These are phyloP conservation scores for Epinephelus moara DNA, from an alignment of 2,113 vertebrate genomes.

Conservation along the genomic window DNA sequence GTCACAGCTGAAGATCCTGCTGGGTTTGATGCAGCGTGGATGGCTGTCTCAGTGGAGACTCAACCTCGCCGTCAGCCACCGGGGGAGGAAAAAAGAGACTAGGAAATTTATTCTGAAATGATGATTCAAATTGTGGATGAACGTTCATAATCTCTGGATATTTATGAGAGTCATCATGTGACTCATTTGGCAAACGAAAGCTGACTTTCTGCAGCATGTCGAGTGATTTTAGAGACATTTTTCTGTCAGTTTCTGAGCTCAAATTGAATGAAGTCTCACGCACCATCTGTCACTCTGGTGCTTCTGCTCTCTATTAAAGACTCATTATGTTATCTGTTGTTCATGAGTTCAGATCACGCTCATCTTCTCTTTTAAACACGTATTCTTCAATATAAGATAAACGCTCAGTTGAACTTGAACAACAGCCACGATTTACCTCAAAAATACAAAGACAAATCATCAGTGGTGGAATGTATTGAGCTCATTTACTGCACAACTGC, in stretches of 20 bases:
- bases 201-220: neutral
- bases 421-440: no score
- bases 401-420: no score
- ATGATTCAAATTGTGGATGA: neutral
- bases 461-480: no score
- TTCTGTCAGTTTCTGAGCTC: neutral
- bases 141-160: neutral
- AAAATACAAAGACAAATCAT: no score
- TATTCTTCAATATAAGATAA: no score
- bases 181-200: neutral
- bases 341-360: neutral
- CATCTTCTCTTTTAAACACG: neutral
- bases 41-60: conserved; percentile 3
- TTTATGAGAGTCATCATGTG: neutral
- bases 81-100: neutral
- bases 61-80: neutral
- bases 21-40: conserved; percentile 16
- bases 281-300: neutral
- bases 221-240: neutral
- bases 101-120: neutral
- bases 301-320: conserved; percentile 5
- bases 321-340: conserved; percentile 1
- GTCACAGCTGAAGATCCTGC: conserved; percentile 41
- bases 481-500: no score
- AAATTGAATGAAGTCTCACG: neutral